A percentile compares a stretch with the other conserved stretches of the same genome.
Conservation (phyloP, 2,888 invertebrate species). For the Phyto melanocephala region DNA sequence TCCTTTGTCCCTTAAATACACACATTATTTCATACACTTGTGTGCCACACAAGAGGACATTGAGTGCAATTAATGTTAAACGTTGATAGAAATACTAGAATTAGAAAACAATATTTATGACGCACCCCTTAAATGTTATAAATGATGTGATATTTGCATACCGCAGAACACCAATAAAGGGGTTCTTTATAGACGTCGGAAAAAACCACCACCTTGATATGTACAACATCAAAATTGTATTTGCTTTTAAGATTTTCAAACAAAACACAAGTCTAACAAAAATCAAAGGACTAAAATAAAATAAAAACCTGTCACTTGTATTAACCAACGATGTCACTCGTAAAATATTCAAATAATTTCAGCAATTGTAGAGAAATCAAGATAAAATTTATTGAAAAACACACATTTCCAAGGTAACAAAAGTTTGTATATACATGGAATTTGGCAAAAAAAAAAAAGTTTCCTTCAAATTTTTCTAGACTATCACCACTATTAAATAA, state of each 20-base stretch:
- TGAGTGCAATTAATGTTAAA: constrained; percentile 77
- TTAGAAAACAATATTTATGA: constrained; percentile 71
- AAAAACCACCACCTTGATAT: constrained; percentile 18
- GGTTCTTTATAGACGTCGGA: not conserved
- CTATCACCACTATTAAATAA: not conserved
- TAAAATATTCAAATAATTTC: constrained; percentile 49
- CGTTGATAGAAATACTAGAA: constrained; percentile 68
- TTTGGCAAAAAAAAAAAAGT: no score
- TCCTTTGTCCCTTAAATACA: not conserved
- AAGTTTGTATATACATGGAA: not conserved
- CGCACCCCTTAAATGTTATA: constrained; percentile 61
- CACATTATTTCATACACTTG: constrained; percentile 12
- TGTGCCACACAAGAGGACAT: constrained; percentile 76
- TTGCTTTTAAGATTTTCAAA: constrained; percentile 41
- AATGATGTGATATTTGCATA: constrained; percentile 55
- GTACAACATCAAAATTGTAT: constrained; percentile 25
- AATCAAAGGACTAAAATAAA: not conserved
- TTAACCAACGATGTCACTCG: constrained; percentile 61
- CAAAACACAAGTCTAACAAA: not conserved
- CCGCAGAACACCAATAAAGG: constrained; percentile 47
- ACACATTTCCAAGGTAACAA: constrained; percentile 18
- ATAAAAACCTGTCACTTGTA: constrained; percentile 53
- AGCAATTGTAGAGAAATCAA: not conserved
- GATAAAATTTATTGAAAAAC: constrained; percentile 10
- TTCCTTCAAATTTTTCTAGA: not conserved